These are phyloP conservation scores for Yponomeuta cagnagella DNA, from an alignment of 2,888 invertebrate species.

Conservation along the genomic window DNA sequence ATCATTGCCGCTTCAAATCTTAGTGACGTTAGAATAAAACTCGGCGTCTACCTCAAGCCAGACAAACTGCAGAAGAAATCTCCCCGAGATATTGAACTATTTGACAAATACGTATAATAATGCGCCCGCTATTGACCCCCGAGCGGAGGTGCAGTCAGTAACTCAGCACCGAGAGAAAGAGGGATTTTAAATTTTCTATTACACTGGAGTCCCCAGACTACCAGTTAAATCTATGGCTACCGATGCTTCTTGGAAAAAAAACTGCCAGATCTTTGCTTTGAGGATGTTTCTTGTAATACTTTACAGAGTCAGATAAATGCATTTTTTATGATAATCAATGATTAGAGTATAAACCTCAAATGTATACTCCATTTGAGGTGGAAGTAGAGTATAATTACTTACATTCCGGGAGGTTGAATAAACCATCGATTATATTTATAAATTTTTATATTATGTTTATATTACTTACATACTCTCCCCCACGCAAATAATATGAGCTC, in stretches of 20 bases:
- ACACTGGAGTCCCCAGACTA: background rate
- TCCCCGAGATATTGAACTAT: background rate
- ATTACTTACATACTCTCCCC: too few species aligned
- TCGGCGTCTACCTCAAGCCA: background rate
- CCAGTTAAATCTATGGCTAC: background rate
- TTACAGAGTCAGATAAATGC: background rate
- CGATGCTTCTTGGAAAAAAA: background rate
- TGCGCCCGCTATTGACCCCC: background rate
- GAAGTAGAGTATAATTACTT: too few species aligned
- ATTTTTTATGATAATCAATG: too few species aligned
- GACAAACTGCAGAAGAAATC: constrained; percentile 3
- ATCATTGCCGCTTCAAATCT: background rate
- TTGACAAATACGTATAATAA: constrained; percentile 6
- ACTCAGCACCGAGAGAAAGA: background rate
- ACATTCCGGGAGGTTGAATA: too few species aligned
- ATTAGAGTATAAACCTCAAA: too few species aligned
- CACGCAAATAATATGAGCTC: too few species aligned
- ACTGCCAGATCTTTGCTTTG: background rate
- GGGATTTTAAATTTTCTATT: constrained; percentile 3
- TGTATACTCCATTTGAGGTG: background rate
- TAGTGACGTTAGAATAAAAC: background rate
- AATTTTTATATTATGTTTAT: too few species aligned
- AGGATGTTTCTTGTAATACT: background rate
- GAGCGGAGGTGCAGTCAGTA: background rate
- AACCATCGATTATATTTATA: too few species aligned